Evolutionary conservation across 2,113 vertebrate species (phyloP).

Genomic region (Pagrus major): DNA sequence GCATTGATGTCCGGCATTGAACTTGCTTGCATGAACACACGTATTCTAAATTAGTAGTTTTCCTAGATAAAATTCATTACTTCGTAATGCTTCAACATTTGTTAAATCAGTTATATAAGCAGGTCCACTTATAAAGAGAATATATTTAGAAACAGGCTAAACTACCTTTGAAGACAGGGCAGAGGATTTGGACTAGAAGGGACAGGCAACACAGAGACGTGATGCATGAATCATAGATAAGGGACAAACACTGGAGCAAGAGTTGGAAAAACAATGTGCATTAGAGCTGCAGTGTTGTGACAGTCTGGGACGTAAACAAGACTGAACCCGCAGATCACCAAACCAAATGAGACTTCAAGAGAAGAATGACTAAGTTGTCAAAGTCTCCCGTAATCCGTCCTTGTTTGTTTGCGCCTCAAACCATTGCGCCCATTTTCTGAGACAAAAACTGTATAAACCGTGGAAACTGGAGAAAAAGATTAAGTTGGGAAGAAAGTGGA

Average conservation of each 20-base stretch:
- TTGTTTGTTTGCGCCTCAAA: constrained; percentile 48
- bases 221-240: constrained; percentile 38
- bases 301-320: constrained; percentile 40
- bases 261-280: constrained; percentile 41
- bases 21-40: not conserved
- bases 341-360: constrained; percentile 31
- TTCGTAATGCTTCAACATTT: not conserved
- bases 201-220: constrained; percentile 1
- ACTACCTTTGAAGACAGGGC: constrained; percentile 11
- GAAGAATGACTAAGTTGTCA: constrained; percentile 31
- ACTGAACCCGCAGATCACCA: constrained; percentile 41
- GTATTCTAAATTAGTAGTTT: not conserved
- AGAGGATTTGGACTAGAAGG: constrained; percentile 17
- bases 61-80: not conserved
- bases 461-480: constrained; percentile 32
- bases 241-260: constrained; percentile 15
- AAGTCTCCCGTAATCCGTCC: constrained; percentile 24
- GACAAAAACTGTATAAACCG: constrained; percentile 23
- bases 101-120: not conserved
- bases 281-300: constrained; percentile 42
- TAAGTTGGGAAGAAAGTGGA: constrained; percentile 25
- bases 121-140: not conserved
- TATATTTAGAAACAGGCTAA: not conserved
- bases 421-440: constrained; percentile 8
- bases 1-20: not conserved